These are phyloP conservation scores for Romanogobio albipinnatus DNA, from an alignment of 2,113 vertebrate species.

Conservation along the genomic window DNA sequence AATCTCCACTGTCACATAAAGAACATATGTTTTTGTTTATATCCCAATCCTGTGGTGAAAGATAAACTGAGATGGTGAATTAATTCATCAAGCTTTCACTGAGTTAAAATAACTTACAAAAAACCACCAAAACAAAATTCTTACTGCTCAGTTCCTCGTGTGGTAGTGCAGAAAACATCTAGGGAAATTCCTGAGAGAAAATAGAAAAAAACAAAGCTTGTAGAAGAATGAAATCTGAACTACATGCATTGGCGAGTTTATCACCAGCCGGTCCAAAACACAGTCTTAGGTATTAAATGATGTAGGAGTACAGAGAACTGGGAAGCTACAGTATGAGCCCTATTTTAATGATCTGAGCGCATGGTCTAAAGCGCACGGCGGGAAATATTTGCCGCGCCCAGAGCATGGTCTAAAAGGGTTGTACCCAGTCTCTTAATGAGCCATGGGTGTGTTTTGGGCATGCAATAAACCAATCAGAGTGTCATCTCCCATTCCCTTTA, in stretches of 20 bases:
- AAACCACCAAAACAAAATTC: slow-evolving; percentile 24
- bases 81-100: slow-evolving; percentile 26
- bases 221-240: slow-evolving; percentile 28
- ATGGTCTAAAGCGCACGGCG: too few species aligned
- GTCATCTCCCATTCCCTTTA: too few species aligned
- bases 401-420: too few species aligned
- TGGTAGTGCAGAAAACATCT: slow-evolving; percentile 11
- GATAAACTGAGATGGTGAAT: slow-evolving; percentile 32
- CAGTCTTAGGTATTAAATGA: background rate
- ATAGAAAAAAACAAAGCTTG: slow-evolving; percentile 32
- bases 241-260: background rate
- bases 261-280: slow-evolving; percentile 24
- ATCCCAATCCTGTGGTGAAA: slow-evolving; percentile 16
- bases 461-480: too few species aligned
- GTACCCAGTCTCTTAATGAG: too few species aligned
- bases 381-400: too few species aligned
- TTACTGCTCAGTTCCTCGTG: background rate
- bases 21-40: slow-evolving; percentile 35
- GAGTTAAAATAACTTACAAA: background rate
- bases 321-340: background rate
- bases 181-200: slow-evolving; percentile 36
- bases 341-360: too few species aligned
- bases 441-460: too few species aligned
- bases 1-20: background rate
- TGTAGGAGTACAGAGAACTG: background rate